These are phyloP conservation scores for Hiodon tergisus DNA, from an alignment of 2,113 vertebrate species.

Conservation along the genomic window DNA sequence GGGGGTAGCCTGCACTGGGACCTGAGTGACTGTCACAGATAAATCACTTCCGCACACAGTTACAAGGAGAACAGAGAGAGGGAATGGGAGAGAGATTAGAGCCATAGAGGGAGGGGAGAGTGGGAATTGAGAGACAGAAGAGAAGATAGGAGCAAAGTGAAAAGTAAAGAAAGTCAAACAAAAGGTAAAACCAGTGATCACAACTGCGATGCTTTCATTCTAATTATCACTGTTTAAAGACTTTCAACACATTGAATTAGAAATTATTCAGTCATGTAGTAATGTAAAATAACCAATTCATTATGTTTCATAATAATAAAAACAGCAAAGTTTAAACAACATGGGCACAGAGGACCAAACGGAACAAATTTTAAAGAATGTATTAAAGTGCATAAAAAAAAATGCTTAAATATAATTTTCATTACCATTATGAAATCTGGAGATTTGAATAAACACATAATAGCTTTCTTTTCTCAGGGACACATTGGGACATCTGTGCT, in stretches of 20 bases:
- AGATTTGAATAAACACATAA: conserved; percentile 22
- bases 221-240: background rate
- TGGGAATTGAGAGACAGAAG: conserved; percentile 20
- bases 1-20: conserved; percentile 62
- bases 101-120: conserved; percentile 37
- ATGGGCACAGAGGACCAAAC: background rate
- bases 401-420: background rate
- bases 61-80: conserved; percentile 56
- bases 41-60: conserved; percentile 66
- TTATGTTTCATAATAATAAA: background rate
- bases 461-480: conserved; percentile 51
- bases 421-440: conserved; percentile 30
- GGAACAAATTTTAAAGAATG: background rate
- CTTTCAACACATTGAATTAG: background rate
- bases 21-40: conserved; percentile 71
- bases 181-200: conserved; percentile 26
- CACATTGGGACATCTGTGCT: conserved; percentile 16
- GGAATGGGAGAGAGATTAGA: conserved; percentile 28
- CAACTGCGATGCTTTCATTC: conserved; percentile 25
- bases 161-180: conserved; percentile 14
- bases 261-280: background rate
- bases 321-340: background rate
- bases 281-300: background rate
- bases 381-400: background rate
- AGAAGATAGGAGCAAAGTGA: conserved; percentile 29